Evolutionary conservation across 2,888 invertebrate genomes (phyloP), one percentile per base, ranked within the genome.

Genomic region (Epirrhoe alternata): DNA sequence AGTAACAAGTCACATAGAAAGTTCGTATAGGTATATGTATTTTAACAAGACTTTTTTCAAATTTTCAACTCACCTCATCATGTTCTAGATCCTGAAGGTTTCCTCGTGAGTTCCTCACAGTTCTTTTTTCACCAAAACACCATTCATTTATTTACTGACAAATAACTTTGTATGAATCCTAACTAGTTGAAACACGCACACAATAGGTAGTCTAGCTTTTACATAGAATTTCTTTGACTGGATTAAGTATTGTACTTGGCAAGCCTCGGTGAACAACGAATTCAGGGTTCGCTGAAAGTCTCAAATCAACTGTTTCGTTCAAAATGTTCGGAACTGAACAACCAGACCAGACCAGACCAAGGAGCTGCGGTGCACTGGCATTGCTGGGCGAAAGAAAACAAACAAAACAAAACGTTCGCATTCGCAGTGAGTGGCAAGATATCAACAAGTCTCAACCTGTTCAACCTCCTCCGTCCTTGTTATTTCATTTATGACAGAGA

Each of bases 371-470:
- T 42, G 38, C 12, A 5, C 12, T 42, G 38, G 35, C 35, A 35
- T 2, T 10, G 33, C 33, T 7, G 10, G 12, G 33, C 42, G 30
- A 17, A 55, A n/a, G n/a, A n/a, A n/a, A n/a, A n/a, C n/a, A n/a
- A 45, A 55, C 54, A 55, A 38, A 17, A 17, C 42, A 55, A 35
- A 53, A 35, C n/a, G 33, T 14, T 33, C 31, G 14, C 8, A 33
- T 31, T 6, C 30, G n/a, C 6, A 52, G 33, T 33, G 17, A 52
- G 33, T 33, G 17, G 42, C 38, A 16, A 2, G 55, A 30, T 42
- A 47, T 17, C 57, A 59, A 59, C 59, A 59, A 59, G 59, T 59
- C 38, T 17, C 59, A 30, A 59, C 59, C 8, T 59, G 59, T 59
- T 49, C 33, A 38, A 38, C 5, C 4, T 59, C n/a, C 24, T 35